Evolutionary conservation across 1,140 invertebrate genomes (phyloP).

Genomic region (Brachystomella parvula): DNA sequence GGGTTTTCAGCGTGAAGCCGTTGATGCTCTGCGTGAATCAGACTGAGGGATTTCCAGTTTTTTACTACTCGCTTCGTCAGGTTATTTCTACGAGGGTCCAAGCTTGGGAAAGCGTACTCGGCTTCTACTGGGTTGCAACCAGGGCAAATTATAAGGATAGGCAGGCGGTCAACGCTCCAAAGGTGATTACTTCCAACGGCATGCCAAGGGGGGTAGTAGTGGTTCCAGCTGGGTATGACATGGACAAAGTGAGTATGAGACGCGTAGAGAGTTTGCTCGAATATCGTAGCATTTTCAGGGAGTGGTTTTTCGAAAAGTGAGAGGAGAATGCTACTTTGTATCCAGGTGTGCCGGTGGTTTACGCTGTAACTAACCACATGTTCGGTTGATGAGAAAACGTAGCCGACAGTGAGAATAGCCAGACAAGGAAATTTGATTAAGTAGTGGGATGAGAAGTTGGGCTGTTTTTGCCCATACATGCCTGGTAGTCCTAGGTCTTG

Average conservation of each 20-base stretch:
- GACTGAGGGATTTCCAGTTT: not conserved
- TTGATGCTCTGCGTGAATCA: not conserved
- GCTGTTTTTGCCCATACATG: not conserved
- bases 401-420: not conserved
- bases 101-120: not conserved
- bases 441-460: not conserved
- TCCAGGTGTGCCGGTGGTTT: not conserved
- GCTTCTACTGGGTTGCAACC: not conserved
- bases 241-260: not conserved
- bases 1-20: not conserved
- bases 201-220: not conserved
- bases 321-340: no score
- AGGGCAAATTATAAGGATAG: not conserved
- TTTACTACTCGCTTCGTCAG: not conserved
- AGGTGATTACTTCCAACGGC: not conserved
- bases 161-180: not conserved
- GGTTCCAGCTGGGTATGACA: not conserved
- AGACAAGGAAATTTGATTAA: not conserved
- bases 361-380: not conserved
- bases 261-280: not conserved
- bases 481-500: not conserved
- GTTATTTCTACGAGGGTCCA: not conserved
- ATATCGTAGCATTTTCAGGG: not conserved
- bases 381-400: not conserved
- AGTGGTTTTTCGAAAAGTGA: not conserved